Evolutionary conservation across 37 sponge, comb jelly and placozoan genomes (phyloP), one percentile per base, ranked within the genome.

Genomic region (Axinella damicornis): DNA sequence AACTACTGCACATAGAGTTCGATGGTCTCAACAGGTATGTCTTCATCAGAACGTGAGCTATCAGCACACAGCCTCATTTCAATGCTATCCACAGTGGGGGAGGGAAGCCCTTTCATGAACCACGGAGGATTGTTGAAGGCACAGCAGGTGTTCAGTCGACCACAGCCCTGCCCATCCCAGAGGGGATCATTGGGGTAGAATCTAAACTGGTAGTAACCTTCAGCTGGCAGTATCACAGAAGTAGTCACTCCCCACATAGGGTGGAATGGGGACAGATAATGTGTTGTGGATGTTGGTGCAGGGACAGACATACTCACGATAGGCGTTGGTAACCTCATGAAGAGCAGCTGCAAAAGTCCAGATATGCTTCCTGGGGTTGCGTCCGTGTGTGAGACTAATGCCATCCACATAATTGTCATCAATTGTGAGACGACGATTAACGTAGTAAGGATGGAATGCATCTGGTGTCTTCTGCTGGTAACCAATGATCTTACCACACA

Each of bases 161-260:
- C n/a, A 73, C 83, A 81, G 33, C 71, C 82, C 21, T 46, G 36
- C 27, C 82, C 82, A 58, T 69, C 71, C 82, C 82, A 81, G 21
- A 81, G 57, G 0, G 80, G 80, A 28, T 79, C 80, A 63, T 79
- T 25, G 22, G 57, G 25, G 21, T 81, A 81, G 24, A 41, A 81
- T 15, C 22, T 53, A n/a, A 6, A 11, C 34, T 69, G 71, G 27
- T 19, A 79, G 16, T 0, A 33, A 53, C 27, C 22, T 35, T 58
- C 22, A 31, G n/a, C 46, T 81, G 37, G 53, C 82, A 18, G 82
- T 64, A 15, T 81, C 82, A 69, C 82, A 81, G 37, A 64, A 69
- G 37, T 69, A 81, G 52, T 65, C 16, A 37, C 35, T 65, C 6
- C 67, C 31, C 20, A 63, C 39, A 65, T 28, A 79, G 32, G 34